Evolutionary conservation across 2,797 vertebrate genomes (phyloP).

Genomic region (Cuculus canorus): DNA sequence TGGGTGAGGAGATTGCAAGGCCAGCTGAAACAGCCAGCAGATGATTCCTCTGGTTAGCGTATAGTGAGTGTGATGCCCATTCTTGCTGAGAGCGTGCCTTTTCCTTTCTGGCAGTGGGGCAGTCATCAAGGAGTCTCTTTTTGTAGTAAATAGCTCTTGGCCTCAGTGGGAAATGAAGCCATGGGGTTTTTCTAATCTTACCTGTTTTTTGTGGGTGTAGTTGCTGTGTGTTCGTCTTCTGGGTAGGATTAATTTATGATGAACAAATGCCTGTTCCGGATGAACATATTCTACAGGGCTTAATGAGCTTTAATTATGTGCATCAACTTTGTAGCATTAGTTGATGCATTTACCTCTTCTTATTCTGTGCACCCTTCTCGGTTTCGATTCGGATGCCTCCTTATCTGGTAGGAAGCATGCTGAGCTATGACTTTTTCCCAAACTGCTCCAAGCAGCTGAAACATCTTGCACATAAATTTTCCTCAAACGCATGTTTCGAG

Average conservation of each 20-base stretch:
- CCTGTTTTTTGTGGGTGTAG: not conserved
- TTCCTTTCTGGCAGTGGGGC: not conserved
- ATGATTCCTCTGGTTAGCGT: slow-evolving; percentile 1
- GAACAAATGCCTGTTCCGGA: slow-evolving; percentile 2
- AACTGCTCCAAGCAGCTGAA: not conserved
- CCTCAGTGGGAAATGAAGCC: not conserved
- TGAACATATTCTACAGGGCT: not conserved
- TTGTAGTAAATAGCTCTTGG: not conserved
- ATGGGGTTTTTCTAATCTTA: not conserved
- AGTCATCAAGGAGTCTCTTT: not conserved
- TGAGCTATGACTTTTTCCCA: not conserved
- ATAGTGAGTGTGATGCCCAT: not conserved
- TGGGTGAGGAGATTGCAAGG: slow-evolving; percentile 29
- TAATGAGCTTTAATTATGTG: slow-evolving; percentile 7
- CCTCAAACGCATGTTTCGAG: not conserved
- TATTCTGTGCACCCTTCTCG: not conserved
- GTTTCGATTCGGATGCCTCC: not conserved
- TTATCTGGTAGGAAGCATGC: not conserved
- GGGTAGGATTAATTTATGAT: not conserved
- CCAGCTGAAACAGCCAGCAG: not conserved
- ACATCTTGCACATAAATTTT: not conserved
- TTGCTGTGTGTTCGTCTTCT: not conserved
- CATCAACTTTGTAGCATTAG: not conserved
- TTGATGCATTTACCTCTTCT: not conserved
- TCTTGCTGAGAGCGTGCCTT: not conserved